phyloP scores from a whole-genome alignment of 2,113 vertebrate genomes.

The Pelmatolapia mariae region DNA sequence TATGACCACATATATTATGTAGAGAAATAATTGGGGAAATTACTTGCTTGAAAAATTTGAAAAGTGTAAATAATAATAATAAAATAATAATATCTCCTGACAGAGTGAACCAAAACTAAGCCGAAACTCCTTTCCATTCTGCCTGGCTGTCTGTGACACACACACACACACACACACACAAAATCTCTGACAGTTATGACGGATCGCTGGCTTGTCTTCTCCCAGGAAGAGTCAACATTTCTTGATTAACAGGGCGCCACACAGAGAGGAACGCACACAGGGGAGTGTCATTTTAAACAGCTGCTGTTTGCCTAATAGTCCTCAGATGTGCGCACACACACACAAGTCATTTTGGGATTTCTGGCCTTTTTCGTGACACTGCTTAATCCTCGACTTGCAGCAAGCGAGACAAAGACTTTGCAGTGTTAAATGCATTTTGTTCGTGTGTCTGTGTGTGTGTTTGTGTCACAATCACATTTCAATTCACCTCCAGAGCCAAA shows the following conservation, averaged over 20 bases:
- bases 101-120: background rate
- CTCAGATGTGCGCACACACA: background rate
- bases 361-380: background rate
- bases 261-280: background rate
- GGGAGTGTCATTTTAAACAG: constrained; percentile 15
- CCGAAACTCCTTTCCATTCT: background rate
- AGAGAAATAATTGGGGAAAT: background rate
- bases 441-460: background rate
- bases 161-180: background rate
- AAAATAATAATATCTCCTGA: background rate
- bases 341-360: background rate
- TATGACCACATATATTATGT: background rate
- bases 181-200: background rate
- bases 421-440: background rate
- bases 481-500: constrained; percentile 18
- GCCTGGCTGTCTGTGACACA: background rate
- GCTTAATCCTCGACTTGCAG: background rate
- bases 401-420: background rate
- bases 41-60: fast-evolving
- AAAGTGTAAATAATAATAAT: background rate
- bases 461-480: background rate
- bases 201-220: constrained; percentile 10
- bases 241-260: constrained; percentile 41
- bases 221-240: constrained; percentile 29
- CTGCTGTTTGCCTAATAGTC: constrained; percentile 30